Evolutionary conservation across 1,140 invertebrate genomes (phyloP).

Genomic region (Bombyx mori): ASM3026992v2 NC_085113.1:10750501-10751000

Average conservation of each 20-base stretch:
- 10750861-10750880: slow-evolving; percentile 42
- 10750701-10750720: neutral
- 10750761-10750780: too few species aligned
- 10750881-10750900: slow-evolving; percentile 71
- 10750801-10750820: slow-evolving; percentile 25
- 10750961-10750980: slow-evolving; percentile 55
- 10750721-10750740: neutral
- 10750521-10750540: too few species aligned
- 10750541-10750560: too few species aligned
- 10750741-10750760: neutral
- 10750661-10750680: too few species aligned
- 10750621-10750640: too few species aligned
- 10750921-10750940: slow-evolving; percentile 72
- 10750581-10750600: too few species aligned
- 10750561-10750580: too few species aligned
- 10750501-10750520: too few species aligned
- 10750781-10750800: too few species aligned
- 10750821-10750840: slow-evolving; percentile 52
- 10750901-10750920: slow-evolving; percentile 83
- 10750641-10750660: too few species aligned
- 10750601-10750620: too few species aligned
- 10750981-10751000: slow-evolving; percentile 51
- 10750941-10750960: slow-evolving; percentile 46
- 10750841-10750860: slow-evolving; percentile 51
- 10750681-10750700: too few species aligned